Evolutionary conservation across 2,113 vertebrate genomes (phyloP), one percentile per base, ranked within the genome.

Genomic region (Anolis carolinensis): DNA sequence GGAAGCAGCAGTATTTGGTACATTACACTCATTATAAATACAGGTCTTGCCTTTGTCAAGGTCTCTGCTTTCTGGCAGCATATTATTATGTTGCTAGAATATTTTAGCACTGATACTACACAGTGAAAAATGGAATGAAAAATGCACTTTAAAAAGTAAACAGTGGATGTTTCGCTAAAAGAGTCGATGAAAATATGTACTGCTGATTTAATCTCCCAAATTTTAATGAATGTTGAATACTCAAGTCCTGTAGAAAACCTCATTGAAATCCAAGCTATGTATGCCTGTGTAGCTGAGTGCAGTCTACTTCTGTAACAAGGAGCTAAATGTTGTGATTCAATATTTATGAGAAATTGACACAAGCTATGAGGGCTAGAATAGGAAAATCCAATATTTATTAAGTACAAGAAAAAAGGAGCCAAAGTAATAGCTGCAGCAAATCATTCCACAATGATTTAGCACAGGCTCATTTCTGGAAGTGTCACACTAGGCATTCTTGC

Each of bases 371-470:
- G 16, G 0, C 6, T 0, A 84, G 36, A 80, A 88, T 7, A 91
- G 1, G 1, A 82, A 84, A 89, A 83, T 78, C 1, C 0, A 80
- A 86, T 93, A 89, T 85, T 76, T 87, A 87, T 79, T 27, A 87
- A 84, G 50, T 81, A 85, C 2, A 82, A 89, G 73, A 85, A 88
- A 89, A 8, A 1, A 86, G 55, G 91, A 91, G 21, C 86, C 18
- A 83, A 92, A 93, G 86, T 85, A 55, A 90, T 59, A 86, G 1
- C 4, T 39, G 23, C 39, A 78, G n/a, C 79, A 86, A 92, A 89
- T 89, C 44, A 89, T 50, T 1, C 0, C 30, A 18, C 13, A 13
- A n/a, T 83, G 86, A 79, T 14, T 50, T 59, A 85, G 16, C 0
- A 0, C 73, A 75, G 74, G 73, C 67, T 14, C 32, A 75, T 82